Conservation (phyloP, 2,888 invertebrate genomes). For the Mimumesa dahlbomi region DNA sequence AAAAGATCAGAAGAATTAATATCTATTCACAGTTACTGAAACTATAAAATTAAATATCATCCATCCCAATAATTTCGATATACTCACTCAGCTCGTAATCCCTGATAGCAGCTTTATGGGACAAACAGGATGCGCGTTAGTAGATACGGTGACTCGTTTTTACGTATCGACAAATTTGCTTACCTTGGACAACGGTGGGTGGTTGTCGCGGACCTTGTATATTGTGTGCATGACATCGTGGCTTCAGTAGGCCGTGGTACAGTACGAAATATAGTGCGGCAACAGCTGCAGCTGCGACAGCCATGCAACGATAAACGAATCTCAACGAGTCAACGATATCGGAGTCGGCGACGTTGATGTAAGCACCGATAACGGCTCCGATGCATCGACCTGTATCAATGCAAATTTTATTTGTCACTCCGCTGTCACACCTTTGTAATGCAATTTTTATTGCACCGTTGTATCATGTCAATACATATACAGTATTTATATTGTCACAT, state of each 20-base stretch:
- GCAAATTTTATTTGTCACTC: no score
- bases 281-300: slow-evolving; percentile 84
- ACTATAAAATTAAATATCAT: no score
- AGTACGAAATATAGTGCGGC: slow-evolving; percentile 86
- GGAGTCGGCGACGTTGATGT: slow-evolving; percentile 80
- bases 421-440: no score
- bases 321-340: slow-evolving; percentile 80
- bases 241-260: slow-evolving; percentile 89
- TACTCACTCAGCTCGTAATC: slow-evolving; percentile 71
- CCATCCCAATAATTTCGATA: slow-evolving; percentile 21
- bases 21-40: no score
- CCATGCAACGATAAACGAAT: slow-evolving; percentile 85
- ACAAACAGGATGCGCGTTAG: slow-evolving; percentile 5
- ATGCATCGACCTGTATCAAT: slow-evolving; percentile 84
- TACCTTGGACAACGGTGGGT: slow-evolving; percentile 85
- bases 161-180: slow-evolving; percentile 19
- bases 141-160: not conserved
- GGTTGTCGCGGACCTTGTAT: slow-evolving; percentile 85
- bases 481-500: no score
- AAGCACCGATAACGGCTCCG: slow-evolving; percentile 85
- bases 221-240: slow-evolving; percentile 85
- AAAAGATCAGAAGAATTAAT: no score
- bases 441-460: no score
- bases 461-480: no score
- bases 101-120: slow-evolving; percentile 69